These are phyloP conservation scores for Dendronephthya gigantea DNA, from an alignment of 64 coral and sea anemone species.

Conservation along the genomic window DNA sequence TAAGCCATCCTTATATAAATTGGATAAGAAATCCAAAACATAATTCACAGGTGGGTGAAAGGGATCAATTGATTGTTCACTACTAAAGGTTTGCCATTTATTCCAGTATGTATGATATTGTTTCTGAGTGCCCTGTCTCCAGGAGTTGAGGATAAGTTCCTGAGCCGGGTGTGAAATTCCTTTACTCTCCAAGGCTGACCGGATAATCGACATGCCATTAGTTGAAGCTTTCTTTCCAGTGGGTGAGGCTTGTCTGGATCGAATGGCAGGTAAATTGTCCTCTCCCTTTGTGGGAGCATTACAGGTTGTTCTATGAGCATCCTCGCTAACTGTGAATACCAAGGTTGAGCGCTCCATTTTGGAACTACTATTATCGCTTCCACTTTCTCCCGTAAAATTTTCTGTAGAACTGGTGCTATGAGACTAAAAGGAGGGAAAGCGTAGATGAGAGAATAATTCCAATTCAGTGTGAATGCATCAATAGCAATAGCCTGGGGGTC, in stretches of 20 bases:
- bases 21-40: constrained; percentile 10
- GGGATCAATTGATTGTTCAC: constrained; percentile 15
- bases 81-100: neutral
- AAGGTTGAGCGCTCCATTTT: constrained; percentile 11
- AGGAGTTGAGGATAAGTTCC: neutral
- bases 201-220: too few species aligned
- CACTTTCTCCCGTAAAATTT: constrained; percentile 1
- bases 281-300: neutral
- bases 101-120: constrained; percentile 24
- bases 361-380: constrained; percentile 8
- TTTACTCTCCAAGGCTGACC: too few species aligned
- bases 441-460: constrained; percentile 11
- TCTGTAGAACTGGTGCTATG: constrained; percentile 19
- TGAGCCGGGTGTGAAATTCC: neutral
- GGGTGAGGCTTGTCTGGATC: neutral
- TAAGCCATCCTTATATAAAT: neutral
- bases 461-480: constrained; percentile 16
- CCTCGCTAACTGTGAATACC: neutral
- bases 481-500: constrained; percentile 6
- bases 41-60: constrained; percentile 8
- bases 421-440: constrained; percentile 37
- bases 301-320: neutral
- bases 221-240: too few species aligned
- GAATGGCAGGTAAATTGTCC: neutral
- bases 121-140: constrained; percentile 23